phyloP scores from a whole-genome alignment of 2,888 invertebrate species.

The Tinea semifulvella region DNA sequence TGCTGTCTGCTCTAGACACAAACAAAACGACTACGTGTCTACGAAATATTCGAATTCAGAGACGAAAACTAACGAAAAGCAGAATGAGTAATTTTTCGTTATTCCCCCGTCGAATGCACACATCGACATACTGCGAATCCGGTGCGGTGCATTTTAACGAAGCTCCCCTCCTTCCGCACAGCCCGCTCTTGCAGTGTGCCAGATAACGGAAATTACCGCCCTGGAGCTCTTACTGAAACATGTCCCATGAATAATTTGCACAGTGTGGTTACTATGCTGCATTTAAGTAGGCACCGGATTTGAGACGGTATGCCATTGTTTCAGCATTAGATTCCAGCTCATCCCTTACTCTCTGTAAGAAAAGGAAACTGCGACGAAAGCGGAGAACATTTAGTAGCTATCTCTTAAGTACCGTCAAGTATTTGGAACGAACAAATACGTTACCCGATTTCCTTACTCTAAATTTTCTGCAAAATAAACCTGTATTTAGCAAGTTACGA shows the following conservation, averaged over 20 bases:
- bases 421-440: neutral
- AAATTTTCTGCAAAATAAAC: constrained; percentile 3
- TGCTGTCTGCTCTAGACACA: constrained; percentile 7
- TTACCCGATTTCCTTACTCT: neutral
- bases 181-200: constrained; percentile 24
- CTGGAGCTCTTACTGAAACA: constrained; percentile 13
- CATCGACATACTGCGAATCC: constrained; percentile 28
- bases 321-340: constrained; percentile 6
- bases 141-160: constrained; percentile 51
- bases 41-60: constrained; percentile 9
- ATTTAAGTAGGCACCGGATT: constrained; percentile 5
- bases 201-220: constrained; percentile 47
- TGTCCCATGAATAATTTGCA: constrained; percentile 13
- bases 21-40: constrained; percentile 6
- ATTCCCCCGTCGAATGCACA: constrained; percentile 10
- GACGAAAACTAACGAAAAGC: constrained; percentile 2
- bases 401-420: neutral
- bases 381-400: neutral
- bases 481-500: constrained; percentile 5
- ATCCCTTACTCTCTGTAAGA: neutral
- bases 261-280: constrained; percentile 9
- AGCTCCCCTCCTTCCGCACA: constrained; percentile 20
- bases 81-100: constrained; percentile 10
- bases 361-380: neutral
- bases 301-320: constrained; percentile 3